These are phyloP conservation scores for Lasius platythorax DNA, from an alignment of 2,888 invertebrate species.

Conservation along the genomic window DNA sequence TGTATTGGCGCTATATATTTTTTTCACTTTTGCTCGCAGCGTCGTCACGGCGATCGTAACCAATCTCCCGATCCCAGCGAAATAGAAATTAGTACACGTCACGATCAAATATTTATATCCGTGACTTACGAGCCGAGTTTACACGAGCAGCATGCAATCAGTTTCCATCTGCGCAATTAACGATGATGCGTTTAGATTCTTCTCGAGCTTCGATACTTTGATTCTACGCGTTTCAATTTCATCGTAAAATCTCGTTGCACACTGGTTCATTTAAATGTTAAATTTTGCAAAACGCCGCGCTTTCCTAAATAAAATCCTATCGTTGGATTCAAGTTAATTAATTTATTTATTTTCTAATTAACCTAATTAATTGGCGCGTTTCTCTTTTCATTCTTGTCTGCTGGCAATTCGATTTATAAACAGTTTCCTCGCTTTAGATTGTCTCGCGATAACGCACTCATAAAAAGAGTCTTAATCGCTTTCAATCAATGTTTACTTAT, in stretches of 20 bases:
- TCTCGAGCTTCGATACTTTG: neutral
- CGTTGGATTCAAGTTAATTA: neutral
- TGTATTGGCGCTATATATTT: neutral
- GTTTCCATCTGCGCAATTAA: constrained; percentile 26
- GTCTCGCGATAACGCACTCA: neutral
- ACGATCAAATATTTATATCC: constrained; percentile 54
- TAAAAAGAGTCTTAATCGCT: constrained; percentile 12
- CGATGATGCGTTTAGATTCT: constrained; percentile 6
- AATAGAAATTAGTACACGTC: constrained; percentile 30
- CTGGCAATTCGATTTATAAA: neutral
- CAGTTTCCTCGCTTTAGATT: neutral
- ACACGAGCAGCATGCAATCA: constrained; percentile 47
- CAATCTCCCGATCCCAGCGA: constrained; percentile 30
- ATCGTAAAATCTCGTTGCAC: neutral
- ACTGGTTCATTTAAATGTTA: neutral
- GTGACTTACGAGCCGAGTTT: constrained; percentile 63
- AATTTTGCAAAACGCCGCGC: neutral
- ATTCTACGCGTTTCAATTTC: neutral
- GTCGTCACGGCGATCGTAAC: constrained; percentile 61
- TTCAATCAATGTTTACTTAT: constrained; percentile 3
- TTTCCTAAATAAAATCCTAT: neutral
- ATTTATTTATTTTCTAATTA: neutral
- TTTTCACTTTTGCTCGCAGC: constrained; percentile 5
- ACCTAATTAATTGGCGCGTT: neutral
- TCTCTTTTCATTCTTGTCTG: neutral